Percentiles rank a stretch among this genome's conserved stretches.
These are phyloP conservation scores for Campylomormyrus tamandua DNA, from an alignment of 2,113 vertebrate species.

Conservation along the genomic window DNA sequence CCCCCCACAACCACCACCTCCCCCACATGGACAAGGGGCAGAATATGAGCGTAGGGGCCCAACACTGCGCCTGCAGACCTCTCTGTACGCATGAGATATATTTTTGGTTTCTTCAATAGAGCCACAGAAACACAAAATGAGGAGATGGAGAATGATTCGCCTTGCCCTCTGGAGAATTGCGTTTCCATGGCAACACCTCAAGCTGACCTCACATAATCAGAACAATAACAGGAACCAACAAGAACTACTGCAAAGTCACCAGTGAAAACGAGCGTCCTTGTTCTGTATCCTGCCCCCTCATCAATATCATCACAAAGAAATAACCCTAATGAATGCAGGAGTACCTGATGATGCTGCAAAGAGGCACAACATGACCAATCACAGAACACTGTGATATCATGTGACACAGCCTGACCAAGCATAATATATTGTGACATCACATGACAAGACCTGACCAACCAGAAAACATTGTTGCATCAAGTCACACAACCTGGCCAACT, in stretches of 20 bases:
- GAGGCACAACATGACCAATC: background rate
- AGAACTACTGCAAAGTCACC: background rate
- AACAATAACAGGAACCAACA: background rate
- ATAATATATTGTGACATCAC: background rate
- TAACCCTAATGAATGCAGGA: background rate
- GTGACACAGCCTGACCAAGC: background rate
- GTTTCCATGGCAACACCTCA: slow-evolving; percentile 15
- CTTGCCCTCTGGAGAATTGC: background rate
- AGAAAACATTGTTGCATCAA: background rate
- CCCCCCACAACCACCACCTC: no score
- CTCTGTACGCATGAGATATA: background rate
- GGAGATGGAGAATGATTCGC: slow-evolving; percentile 12
- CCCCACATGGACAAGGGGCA: background rate
- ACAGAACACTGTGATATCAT: background rate
- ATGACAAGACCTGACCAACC: background rate
- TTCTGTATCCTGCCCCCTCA: background rate
- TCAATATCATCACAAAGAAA: background rate
- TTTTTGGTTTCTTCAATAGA: background rate
- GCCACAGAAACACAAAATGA: slow-evolving; percentile 11
- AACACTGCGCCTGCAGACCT: background rate
- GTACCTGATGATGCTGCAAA: background rate
- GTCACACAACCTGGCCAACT: background rate
- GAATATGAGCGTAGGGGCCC: background rate
- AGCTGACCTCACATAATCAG: slow-evolving; percentile 15
- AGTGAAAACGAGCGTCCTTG: background rate